Conservation (phyloP, 1,140 invertebrate genomes). For the Diploscapter pachys region DNA sequence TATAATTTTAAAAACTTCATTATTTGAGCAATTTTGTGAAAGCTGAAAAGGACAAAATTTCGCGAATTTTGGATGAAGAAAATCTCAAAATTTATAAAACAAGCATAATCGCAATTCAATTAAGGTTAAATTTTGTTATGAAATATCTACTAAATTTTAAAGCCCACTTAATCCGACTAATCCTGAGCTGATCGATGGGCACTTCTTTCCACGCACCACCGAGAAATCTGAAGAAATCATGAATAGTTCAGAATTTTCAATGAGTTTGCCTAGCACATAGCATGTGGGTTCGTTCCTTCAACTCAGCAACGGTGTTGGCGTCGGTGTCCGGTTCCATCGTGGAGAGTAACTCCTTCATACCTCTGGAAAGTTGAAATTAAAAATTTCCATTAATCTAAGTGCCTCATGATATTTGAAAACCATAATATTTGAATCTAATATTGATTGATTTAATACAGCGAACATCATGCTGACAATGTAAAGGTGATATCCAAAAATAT, state of each 20-base stretch:
- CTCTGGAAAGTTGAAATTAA: conserved; percentile 29
- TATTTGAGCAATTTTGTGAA: too few relatives aligned
- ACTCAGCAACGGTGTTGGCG: conserved; percentile 52
- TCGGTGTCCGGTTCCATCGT: conserved; percentile 54
- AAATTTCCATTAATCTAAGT: not conserved
- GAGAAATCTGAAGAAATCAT: conserved; percentile 43
- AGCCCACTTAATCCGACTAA: conserved; percentile 54
- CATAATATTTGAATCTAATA: too few relatives aligned
- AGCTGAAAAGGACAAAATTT: too few relatives aligned
- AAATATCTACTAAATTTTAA: not conserved
- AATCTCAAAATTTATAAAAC: too few relatives aligned
- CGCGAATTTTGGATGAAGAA: too few relatives aligned
- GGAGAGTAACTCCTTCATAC: conserved; percentile 56
- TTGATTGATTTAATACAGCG: too few relatives aligned
- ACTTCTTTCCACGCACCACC: conserved; percentile 58
- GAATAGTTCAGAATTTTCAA: not conserved
- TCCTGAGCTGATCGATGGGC: conserved; percentile 51
- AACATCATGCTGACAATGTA: too few relatives aligned
- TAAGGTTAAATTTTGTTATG: too few relatives aligned
- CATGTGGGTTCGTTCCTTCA: conserved; percentile 56
- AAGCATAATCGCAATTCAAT: too few relatives aligned
- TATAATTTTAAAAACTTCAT: too few relatives aligned
- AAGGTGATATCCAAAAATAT: too few relatives aligned
- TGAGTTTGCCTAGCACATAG: conserved; percentile 36
- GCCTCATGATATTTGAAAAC: too few relatives aligned